Percentiles rank a stretch among this genome's conserved stretches.
Conservation (phyloP, 2,797 vertebrate genomes). For the Urosaurus nigricauda region DNA sequence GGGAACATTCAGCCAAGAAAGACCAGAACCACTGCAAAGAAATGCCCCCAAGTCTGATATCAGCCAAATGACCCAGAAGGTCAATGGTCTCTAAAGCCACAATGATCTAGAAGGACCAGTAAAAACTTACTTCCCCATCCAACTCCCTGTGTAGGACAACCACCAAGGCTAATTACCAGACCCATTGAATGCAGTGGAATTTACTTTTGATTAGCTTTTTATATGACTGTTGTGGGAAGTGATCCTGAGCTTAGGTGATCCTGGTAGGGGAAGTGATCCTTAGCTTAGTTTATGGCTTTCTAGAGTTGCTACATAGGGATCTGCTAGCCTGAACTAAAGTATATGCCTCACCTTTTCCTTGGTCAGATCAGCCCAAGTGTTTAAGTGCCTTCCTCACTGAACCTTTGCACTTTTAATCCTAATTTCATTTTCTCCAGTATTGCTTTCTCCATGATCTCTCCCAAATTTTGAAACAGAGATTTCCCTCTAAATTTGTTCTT, state of each 20-base stretch:
- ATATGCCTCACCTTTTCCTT: neutral
- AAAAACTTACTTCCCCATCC: too few species aligned
- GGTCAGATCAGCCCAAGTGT: neutral
- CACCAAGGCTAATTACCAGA: too few species aligned
- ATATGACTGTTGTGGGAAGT: neutral
- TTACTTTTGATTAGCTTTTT: too few species aligned
- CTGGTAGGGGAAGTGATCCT: neutral
- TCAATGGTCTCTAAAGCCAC: too few species aligned
- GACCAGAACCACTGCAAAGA: too few species aligned
- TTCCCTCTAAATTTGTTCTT: slow-evolving; percentile 30
- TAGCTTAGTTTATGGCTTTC: neutral
- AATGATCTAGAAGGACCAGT: too few species aligned
- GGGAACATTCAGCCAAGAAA: too few species aligned
- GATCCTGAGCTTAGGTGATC: neutral
- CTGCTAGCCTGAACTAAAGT: neutral
- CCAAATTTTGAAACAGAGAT: neutral
- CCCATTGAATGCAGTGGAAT: too few species aligned
- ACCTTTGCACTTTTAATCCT: neutral
- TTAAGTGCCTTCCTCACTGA: slow-evolving; percentile 16
- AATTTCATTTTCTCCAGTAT: slow-evolving; percentile 12
- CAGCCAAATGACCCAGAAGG: too few species aligned
- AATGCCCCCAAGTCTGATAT: too few species aligned
- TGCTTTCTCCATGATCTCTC: slow-evolving; percentile 3
- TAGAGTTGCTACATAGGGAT: slow-evolving; percentile 9
- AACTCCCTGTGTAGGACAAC: too few species aligned